phyloP scores from a whole-genome alignment of 2,797 vertebrate genomes.

The Labeo calbasu region DNA sequence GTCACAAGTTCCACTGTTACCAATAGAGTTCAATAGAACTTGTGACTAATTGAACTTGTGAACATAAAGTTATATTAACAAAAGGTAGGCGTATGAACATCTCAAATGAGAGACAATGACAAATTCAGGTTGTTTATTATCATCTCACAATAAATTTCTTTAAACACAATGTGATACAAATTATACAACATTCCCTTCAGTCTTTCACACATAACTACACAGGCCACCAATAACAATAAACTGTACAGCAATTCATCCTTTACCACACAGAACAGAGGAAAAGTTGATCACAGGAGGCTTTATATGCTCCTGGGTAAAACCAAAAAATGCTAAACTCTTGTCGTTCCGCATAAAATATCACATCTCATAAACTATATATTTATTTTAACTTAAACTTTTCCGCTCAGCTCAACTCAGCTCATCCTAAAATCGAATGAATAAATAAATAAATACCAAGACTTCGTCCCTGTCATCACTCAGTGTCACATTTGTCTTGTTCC shows the following conservation, averaged over 20 bases:
- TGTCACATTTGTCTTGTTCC: background rate
- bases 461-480: background rate
- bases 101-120: slow-evolving; percentile 13
- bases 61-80: too few species aligned
- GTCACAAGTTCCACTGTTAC: too few species aligned
- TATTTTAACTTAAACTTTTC: background rate
- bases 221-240: slow-evolving; percentile 31
- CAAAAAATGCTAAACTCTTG: background rate
- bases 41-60: too few species aligned
- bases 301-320: slow-evolving; percentile 7
- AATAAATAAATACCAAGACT: slow-evolving; percentile 39
- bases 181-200: slow-evolving; percentile 31
- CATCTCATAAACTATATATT: background rate
- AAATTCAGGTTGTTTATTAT: slow-evolving; percentile 45
- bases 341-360: background rate
- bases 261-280: slow-evolving; percentile 21
- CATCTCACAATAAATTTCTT: slow-evolving; percentile 43
- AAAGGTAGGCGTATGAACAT: background rate
- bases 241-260: background rate
- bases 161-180: slow-evolving; percentile 46
- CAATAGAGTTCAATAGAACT: too few species aligned
- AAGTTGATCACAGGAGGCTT: slow-evolving; percentile 20
- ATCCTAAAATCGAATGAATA: slow-evolving; percentile 2
- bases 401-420: background rate
- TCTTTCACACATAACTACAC: slow-evolving; percentile 33